Percentiles rank a stretch among this genome's conserved stretches.
Evolutionary conservation across 2,797 vertebrate genomes (phyloP).

Genomic region (Aeoliscus strigatus): DNA sequence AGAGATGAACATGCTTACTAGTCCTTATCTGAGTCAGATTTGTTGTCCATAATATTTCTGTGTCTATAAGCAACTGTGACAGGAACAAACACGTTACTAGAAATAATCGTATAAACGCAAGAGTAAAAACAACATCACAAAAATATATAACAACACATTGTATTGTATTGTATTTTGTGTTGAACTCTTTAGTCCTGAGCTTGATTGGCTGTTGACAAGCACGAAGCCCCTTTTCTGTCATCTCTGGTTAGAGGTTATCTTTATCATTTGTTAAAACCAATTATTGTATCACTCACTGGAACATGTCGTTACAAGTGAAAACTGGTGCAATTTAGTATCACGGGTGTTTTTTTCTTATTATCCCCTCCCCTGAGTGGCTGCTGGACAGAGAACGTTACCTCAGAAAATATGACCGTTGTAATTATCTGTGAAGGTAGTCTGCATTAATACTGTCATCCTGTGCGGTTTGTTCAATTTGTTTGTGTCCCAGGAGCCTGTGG

Average conservation of each 20-base stretch:
- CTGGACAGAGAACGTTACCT: conserved; percentile 43
- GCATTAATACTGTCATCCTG: conserved; percentile 44
- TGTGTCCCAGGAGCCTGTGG: conserved; percentile 29
- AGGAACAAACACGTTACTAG: no score
- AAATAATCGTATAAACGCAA: no score
- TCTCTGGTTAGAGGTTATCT: neutral
- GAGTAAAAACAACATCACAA: no score
- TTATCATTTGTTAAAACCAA: conserved; percentile 19
- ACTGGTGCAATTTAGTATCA: conserved; percentile 32
- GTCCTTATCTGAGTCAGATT: neutral
- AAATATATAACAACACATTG: no score
- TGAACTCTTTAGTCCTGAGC: no score
- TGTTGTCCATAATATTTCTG: no score
- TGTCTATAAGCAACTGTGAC: no score
- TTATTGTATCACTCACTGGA: conserved; percentile 15
- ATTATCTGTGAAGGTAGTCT: conserved; percentile 43
- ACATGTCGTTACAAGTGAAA: conserved; percentile 17
- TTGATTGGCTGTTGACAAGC: no score
- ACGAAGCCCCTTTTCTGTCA: conserved; percentile 1
- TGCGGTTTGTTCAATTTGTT: conserved; percentile 33
- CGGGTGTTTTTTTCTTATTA: conserved; percentile 20
- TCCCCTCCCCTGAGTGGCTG: conserved; percentile 4
- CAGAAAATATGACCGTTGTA: conserved; percentile 50
- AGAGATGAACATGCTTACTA: conserved; percentile 8
- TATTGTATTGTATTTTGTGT: no score